These are phyloP conservation scores for Drosophila chauvacae DNA, from an alignment of 1,140 invertebrate genomes.

Conservation along the genomic window DNA sequence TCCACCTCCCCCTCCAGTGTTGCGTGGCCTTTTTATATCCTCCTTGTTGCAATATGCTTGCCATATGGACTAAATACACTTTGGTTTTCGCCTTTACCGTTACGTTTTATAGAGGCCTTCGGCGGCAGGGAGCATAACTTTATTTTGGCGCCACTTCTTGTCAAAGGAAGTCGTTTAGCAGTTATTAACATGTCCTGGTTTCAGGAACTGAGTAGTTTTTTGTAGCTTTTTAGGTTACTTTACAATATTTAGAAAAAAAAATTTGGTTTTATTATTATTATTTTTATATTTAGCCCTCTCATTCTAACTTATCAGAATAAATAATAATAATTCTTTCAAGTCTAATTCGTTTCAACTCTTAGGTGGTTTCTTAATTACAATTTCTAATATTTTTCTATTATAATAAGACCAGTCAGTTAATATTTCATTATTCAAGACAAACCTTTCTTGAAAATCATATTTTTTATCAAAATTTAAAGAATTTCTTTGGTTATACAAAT, in stretches of 20 bases:
- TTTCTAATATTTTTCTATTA: too few relatives aligned
- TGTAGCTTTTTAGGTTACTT: not conserved
- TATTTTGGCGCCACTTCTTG: conserved; percentile 12
- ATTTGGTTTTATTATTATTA: too few relatives aligned
- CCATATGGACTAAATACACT: conserved; percentile 73
- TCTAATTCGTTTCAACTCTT: too few relatives aligned
- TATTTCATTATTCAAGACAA: too few relatives aligned
- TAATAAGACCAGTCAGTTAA: too few relatives aligned
- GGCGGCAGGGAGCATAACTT: not conserved
- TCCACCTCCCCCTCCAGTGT: conserved; percentile 2
- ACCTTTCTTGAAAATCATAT: too few relatives aligned
- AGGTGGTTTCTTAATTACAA: too few relatives aligned
- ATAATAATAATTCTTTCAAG: too few relatives aligned
- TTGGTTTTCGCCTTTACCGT: conserved; percentile 42
- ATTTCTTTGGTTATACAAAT: too few relatives aligned
- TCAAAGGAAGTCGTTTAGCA: not conserved
- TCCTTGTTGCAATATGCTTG: conserved; percentile 69
- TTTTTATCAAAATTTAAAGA: too few relatives aligned
- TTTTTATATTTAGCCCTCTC: too few relatives aligned
- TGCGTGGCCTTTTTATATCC: conserved; percentile 37
- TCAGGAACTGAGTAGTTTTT: not conserved
- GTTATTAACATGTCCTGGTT: not conserved
- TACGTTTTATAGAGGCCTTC: conserved; percentile 17
- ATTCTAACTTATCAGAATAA: too few relatives aligned
- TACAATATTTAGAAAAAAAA: not conserved